Percentiles rank a stretch among this genome's conserved stretches.
These are phyloP conservation scores for Thripadectes ignobilis DNA, from an alignment of 2,797 vertebrate species.

Conservation along the genomic window DNA sequence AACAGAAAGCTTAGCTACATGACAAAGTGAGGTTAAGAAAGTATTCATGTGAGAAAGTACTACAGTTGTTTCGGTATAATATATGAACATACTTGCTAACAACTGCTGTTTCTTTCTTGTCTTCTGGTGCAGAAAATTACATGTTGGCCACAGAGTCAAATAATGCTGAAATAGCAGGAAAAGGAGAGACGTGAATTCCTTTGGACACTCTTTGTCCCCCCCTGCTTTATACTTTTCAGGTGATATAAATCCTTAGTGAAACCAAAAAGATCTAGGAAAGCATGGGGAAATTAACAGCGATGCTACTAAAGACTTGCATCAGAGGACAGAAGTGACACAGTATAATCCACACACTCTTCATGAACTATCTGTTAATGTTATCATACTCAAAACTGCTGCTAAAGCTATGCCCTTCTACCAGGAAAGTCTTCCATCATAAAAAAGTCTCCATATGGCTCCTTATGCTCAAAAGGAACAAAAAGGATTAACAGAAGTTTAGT, in stretches of 20 bases:
- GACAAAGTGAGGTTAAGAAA: conserved; percentile 12
- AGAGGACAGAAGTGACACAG: neutral
- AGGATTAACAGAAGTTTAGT: neutral
- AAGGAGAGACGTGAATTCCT: neutral
- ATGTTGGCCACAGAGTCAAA: neutral
- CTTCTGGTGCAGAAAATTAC: neutral
- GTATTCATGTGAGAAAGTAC: neutral
- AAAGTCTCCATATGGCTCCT: neutral
- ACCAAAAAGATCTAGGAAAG: neutral
- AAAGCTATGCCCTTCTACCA: neutral
- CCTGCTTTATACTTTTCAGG: neutral
- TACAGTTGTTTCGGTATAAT: neutral
- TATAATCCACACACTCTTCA: neutral
- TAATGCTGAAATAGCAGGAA: neutral
- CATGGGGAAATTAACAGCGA: neutral
- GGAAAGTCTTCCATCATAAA: neutral
- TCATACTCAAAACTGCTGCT: neutral
- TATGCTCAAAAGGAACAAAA: neutral
- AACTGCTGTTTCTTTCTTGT: neutral
- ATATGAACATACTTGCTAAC: neutral
- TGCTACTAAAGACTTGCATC: neutral
- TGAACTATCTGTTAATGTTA: neutral
- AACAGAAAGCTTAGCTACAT: neutral
- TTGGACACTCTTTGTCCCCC: neutral
- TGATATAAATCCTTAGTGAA: neutral